Conservation (phyloP, 2,888 invertebrate genomes). For the Scaptomyza polygonia region DNA sequence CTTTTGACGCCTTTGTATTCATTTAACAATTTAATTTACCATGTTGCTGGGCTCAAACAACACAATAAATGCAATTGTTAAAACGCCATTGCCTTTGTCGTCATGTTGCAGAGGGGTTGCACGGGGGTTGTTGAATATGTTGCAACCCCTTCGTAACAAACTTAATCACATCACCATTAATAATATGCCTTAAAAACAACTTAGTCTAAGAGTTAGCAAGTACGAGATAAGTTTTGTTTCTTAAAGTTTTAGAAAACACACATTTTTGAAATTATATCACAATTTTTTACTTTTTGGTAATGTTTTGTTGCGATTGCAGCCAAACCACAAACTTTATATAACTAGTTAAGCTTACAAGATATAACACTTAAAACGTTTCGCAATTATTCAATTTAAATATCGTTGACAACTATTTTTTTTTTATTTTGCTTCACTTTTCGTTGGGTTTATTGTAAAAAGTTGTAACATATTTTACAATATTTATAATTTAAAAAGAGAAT, state of each 20-base stretch:
- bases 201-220: constrained; percentile 41
- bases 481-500: neutral
- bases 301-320: constrained; percentile 34
- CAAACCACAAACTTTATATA: constrained; percentile 29
- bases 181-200: constrained; percentile 13
- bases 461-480: constrained; percentile 20
- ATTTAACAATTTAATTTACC: constrained; percentile 70
- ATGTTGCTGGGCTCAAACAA: constrained; percentile 81
- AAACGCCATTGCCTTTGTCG: constrained; percentile 14
- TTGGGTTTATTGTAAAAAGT: constrained; percentile 48
- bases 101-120: constrained; percentile 48
- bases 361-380: constrained; percentile 60
- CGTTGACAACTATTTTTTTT: constrained; percentile 39
- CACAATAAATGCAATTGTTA: constrained; percentile 73
- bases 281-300: constrained; percentile 50
- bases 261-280: constrained; percentile 79
- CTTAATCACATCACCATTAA: constrained; percentile 35
- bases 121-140: neutral
- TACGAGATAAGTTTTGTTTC: constrained; percentile 34
- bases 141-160: constrained; percentile 74
- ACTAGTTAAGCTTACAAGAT: constrained; percentile 64
- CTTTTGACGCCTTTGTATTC: constrained; percentile 24
- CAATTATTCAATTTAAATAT: constrained; percentile 31
- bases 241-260: constrained; percentile 64
- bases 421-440: constrained; percentile 31